phyloP scores from a whole-genome alignment of 2,888 invertebrate genomes.

The Drosophila pseudotakahashii region DNA sequence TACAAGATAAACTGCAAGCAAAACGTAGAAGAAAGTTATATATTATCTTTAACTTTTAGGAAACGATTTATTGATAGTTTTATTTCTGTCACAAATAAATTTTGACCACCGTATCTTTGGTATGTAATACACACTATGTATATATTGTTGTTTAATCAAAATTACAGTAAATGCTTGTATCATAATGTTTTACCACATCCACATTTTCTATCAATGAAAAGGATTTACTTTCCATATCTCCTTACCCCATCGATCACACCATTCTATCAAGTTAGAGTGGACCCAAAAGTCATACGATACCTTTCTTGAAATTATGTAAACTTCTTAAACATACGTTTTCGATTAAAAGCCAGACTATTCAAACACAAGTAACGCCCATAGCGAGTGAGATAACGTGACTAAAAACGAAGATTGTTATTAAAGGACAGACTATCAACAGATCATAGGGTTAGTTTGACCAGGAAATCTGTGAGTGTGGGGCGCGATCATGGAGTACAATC shows the following conservation, averaged over 20 bases:
- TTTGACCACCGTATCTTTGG: no score
- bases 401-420: no score
- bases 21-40: not conserved
- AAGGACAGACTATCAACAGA: not conserved
- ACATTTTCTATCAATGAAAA: not conserved
- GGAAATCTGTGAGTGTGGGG: no score
- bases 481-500: conserved; percentile 62
- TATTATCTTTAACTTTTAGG: not conserved
- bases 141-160: no score
- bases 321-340: not conserved
- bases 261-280: not conserved
- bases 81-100: not conserved
- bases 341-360: not conserved
- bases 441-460: not conserved
- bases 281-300: not conserved
- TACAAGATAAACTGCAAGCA: not conserved
- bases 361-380: not conserved
- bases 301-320: not conserved
- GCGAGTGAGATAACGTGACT: no score
- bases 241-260: not conserved
- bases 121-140: no score
- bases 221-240: not conserved
- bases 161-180: no score
- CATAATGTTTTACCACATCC: not conserved
- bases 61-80: not conserved